Evolutionary conservation across 2,888 invertebrate genomes (phyloP).

Genomic region (Dryadula phaetusa): DNA sequence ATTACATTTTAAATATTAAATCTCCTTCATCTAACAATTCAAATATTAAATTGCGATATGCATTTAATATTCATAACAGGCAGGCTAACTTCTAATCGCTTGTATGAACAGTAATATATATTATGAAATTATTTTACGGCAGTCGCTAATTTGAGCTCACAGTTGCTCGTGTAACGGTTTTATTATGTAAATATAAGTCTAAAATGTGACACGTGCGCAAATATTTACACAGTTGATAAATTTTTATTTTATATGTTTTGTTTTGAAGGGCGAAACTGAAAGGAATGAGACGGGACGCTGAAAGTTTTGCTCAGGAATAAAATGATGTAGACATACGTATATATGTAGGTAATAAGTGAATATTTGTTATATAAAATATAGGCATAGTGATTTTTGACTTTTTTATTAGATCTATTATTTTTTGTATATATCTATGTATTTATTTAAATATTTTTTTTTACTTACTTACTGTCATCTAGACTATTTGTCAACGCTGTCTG

Average conservation of each 20-base stretch:
- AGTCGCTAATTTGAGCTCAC: constrained; percentile 27
- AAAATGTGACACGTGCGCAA: constrained; percentile 29
- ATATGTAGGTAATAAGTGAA: no score
- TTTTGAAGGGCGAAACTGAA: background rate
- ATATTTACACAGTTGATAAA: constrained; percentile 41
- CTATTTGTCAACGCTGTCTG: no score
- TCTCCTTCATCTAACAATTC: background rate
- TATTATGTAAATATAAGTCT: constrained; percentile 29
- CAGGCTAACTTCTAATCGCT: constrained; percentile 26
- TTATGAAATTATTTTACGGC: constrained; percentile 30
- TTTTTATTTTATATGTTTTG: constrained; percentile 24
- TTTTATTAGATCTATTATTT: no score
- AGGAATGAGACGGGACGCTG: background rate
- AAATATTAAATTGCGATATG: constrained; percentile 3
- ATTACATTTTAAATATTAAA: constrained; percentile 7
- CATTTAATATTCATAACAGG: constrained; percentile 15
- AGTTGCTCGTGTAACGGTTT: constrained; percentile 28
- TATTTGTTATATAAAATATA: no score
- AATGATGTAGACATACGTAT: no score
- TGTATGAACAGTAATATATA: constrained; percentile 28
- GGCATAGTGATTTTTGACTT: no score
- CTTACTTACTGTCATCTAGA: no score
- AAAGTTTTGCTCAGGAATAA: background rate
- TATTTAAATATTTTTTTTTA: no score
- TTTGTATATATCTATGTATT: no score